Evolutionary conservation across 2,797 vertebrate genomes (phyloP).

Genomic region (Sarcophilus harrisii): DNA sequence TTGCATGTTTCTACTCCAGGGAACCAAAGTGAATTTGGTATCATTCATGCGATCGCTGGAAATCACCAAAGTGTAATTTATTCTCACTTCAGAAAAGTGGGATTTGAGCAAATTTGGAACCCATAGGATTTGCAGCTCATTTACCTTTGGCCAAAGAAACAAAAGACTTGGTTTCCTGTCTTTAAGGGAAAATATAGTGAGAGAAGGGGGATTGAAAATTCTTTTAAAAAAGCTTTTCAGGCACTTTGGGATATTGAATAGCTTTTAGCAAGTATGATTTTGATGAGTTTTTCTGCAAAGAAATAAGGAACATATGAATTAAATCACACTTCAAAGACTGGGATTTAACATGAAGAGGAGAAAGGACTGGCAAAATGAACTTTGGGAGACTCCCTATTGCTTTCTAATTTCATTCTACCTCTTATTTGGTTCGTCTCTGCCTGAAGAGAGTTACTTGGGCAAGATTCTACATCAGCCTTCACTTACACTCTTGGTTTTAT

Average conservation of each 20-base stretch:
- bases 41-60: not conserved
- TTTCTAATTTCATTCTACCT: not conserved
- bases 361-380: not conserved
- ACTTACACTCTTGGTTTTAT: not conserved
- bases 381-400: not conserved
- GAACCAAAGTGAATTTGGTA: not conserved
- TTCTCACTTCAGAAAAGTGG: slow-evolving; percentile 3
- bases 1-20: not conserved
- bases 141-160: slow-evolving; percentile 16
- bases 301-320: slow-evolving; percentile 50
- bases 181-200: slow-evolving; percentile 45
- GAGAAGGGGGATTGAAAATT: slow-evolving; percentile 25
- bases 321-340: slow-evolving; percentile 40
- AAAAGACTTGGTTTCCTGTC: slow-evolving; percentile 26
- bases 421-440: not conserved
- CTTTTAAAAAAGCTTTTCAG: slow-evolving; percentile 49
- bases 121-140: not conserved
- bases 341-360: not conserved
- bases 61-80: not conserved
- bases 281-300: slow-evolving; percentile 48
- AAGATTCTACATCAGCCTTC: not conserved
- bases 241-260: slow-evolving; percentile 43
- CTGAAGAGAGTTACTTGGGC: not conserved
- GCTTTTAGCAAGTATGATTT: slow-evolving; percentile 46
- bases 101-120: slow-evolving; percentile 8